Conservation (phyloP, 2,797 vertebrate genomes). For the Atherinosoma microstoma region DNA sequence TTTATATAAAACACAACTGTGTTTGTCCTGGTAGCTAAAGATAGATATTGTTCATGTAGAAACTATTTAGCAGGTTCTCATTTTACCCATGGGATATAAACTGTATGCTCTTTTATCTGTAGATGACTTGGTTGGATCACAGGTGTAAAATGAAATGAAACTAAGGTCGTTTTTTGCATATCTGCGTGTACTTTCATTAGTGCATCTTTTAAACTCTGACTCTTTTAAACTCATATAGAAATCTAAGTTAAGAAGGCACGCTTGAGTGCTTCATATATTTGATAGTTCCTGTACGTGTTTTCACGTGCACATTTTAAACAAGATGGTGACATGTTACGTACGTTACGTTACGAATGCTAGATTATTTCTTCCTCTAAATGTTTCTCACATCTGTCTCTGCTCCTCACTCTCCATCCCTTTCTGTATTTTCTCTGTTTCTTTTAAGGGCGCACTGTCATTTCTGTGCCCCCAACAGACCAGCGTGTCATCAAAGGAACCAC, state of each 20-base stretch:
- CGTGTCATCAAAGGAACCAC: constrained; percentile 97
- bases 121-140: constrained; percentile 3
- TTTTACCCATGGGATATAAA: constrained; percentile 22
- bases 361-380: neutral
- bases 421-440: neutral
- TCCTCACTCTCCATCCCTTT: neutral
- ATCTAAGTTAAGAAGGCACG: constrained; percentile 11
- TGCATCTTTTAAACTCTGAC: constrained; percentile 5
- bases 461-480: constrained; percentile 87
- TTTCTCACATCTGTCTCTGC: neutral
- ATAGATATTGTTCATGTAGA: constrained; percentile 3
- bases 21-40: neutral
- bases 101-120: constrained; percentile 1
- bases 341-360: constrained; percentile 4
- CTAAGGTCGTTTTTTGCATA: constrained; percentile 10
- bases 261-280: constrained; percentile 21
- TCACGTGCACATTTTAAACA: constrained; percentile 26
- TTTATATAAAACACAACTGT: neutral
- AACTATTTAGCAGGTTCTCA: constrained; percentile 19
- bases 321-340: neutral
- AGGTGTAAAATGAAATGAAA: constrained; percentile 5
- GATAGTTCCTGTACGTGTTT: constrained; percentile 18
- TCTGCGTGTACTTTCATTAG: constrained; percentile 10
- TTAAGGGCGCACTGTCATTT: constrained; percentile 89
- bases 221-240: constrained; percentile 1